Base-by-base conservation (phyloP, 2,888 invertebrate species). In the Metacarcinus magister region DNA sequence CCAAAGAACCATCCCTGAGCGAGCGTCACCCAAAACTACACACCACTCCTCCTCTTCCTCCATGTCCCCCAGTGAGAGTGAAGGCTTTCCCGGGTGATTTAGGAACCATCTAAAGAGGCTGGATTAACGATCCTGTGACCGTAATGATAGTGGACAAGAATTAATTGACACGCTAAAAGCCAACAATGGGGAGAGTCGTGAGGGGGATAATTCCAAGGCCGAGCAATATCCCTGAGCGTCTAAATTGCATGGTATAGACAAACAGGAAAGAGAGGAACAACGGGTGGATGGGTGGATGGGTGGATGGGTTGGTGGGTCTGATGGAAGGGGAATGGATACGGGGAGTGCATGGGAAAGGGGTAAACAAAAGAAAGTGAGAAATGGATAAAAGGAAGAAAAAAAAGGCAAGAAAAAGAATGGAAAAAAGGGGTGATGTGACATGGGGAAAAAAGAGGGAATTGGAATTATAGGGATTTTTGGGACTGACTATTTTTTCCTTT, bases 131-230 rank as follows among this genome's bases (percentile, higher is more conserved):
- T 23, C n/a, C 39, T 39, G 19, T 23, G 90, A 39, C 44, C 19
- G 28, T 39, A 90, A 90, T 39, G 90, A 90, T 90, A 44, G 90
- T 90, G 39, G 90, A 23, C 44, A 43, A 16, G 90, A 90, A 90
- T 90, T 28, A 39, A 39, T 90, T 44, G 39, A 90, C 39, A 39
- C 90, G 90, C 90, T 90, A 39, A 90, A 90, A 23, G 90, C 32
- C 28, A 44, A 10, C 39, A 23, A 90, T 90, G 19, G 28, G 39
- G 19, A 19, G 90, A 23, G 90, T 23, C 90, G 39, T 87, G 90
- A 39, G 90, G 90, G 90, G 19, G 90, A 2, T 23, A 19, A 23
- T 16, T 10, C 23, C 28, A 28, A n/a, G 75, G 28, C 28, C 75
- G 75, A 75, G 28, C 75, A n/a, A 28, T 75, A 75, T 28, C 75